phyloP scores from a whole-genome alignment of 1,140 invertebrate species.

The Neotoxoptera formosana region DNA sequence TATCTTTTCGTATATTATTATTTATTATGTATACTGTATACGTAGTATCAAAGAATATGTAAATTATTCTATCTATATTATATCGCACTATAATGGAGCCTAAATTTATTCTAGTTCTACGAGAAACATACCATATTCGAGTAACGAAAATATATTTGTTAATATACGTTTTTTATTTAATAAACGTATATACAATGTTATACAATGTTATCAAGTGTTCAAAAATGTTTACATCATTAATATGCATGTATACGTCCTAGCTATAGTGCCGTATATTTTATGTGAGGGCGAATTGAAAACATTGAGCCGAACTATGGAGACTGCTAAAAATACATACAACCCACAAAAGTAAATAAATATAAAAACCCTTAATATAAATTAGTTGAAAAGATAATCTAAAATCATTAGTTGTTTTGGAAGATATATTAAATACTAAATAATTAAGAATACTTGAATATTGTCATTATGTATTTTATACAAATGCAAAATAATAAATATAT shows the following conservation, averaged over 20 bases:
- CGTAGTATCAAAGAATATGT: not conserved
- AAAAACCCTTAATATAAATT: not conserved
- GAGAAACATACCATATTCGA: not conserved
- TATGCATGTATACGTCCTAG: not conserved
- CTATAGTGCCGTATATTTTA: not conserved
- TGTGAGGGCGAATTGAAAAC: not conserved
- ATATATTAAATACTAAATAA: too few species aligned
- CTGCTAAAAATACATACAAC: not conserved
- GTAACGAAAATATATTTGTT: not conserved
- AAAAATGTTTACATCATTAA: not conserved
- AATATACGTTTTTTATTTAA: not conserved
- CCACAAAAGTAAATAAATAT: not conserved
- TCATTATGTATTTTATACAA: too few species aligned
- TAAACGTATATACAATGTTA: not conserved
- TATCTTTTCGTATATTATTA: constrained; percentile 6
- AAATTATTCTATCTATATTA: constrained; percentile 32
- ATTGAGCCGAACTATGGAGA: not conserved
- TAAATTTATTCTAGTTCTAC: not conserved
- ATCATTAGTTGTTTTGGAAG: not conserved
- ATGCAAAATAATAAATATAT: too few species aligned
- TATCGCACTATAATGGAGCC: not conserved
- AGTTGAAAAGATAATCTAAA: not conserved
- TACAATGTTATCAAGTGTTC: not conserved
- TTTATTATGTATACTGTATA: not conserved
- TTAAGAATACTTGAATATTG: too few species aligned